Base-by-base conservation (phyloP, 2,113 vertebrate genomes). In the Sinocyclocheilus grahami region DNA sequence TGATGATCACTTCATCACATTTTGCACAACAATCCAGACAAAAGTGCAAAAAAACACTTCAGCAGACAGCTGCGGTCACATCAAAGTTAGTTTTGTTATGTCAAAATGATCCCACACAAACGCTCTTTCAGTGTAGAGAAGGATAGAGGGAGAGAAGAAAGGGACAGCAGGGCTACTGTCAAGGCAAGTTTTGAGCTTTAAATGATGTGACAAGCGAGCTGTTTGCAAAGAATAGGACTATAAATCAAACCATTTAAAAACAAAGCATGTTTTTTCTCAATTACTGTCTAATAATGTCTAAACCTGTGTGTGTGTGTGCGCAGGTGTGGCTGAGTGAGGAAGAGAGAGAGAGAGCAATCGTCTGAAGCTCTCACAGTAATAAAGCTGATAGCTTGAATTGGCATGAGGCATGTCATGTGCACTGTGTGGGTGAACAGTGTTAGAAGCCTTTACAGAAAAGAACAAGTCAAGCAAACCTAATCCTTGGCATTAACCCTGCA, bases 401-500 rank as follows among this genome's bases (percentile, higher is more conserved):
- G 63, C 39, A 69, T 51, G 24, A 65, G 37, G 42, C 60, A 63
- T 48, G 63, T 37, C 81, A 83, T 55, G 46, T 33, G 65, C 27
- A 83, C 81, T 72, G 16, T 72, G 81, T 72, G 46, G 24, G 65
- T 55, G 65, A 65, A 24, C 65, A 72, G 16, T 72, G 48, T 55
- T 53, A 39, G 46, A 55, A 51, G 62, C 16, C 14, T 69, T 69
- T n/a, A 83, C 63, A 65, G 58, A 82, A 63, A 82, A 51, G 20
- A 74, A 58, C 75, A 30, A 85, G n/a, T 20, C 20, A 67, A 30
- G 62, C 60, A 69, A 79, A 39, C 82, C 42, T 18, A 86, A 72
- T 78, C 60, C 72, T 71, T 83, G 79, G 72, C 84, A 89, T 39
- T 83, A 86, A 60, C 51, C 87, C 63, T 72, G 63, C 20, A 83